Percentiles rank a stretch among this genome's conserved stretches.
Evolutionary conservation across 2,797 vertebrate genomes (phyloP).

Genomic region (Nannoperca obscura): DNA sequence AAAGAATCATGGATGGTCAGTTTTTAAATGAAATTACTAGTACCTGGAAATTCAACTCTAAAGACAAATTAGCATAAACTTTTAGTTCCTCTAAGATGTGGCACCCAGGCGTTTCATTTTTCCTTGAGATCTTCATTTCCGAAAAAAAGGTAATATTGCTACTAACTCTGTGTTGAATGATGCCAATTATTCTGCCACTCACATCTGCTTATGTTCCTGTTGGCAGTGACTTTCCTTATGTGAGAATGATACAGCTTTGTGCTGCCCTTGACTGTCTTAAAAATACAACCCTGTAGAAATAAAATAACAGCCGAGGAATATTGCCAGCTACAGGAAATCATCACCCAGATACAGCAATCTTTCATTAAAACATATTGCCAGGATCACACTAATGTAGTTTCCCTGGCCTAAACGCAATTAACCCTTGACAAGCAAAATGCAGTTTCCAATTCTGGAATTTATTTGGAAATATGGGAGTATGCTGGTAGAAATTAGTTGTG

Average conservation of each 20-base stretch:
- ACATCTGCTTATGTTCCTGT: constrained; percentile 39
- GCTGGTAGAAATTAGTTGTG: neutral
- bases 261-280: constrained; percentile 46
- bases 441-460: neutral
- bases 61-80: constrained; percentile 10
- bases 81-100: neutral
- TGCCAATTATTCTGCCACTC: constrained; percentile 46
- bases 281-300: constrained; percentile 38
- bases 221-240: constrained; percentile 41
- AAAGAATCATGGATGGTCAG: neutral
- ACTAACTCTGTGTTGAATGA: constrained; percentile 21
- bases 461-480: neutral
- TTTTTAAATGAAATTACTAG: neutral
- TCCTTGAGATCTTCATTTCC: neutral
- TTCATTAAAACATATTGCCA: constrained; percentile 51
- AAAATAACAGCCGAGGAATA: constrained; percentile 43
- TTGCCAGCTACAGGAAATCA: constrained; percentile 44
- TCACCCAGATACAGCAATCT: constrained; percentile 28
- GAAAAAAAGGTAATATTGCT: neutral
- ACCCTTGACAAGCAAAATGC: constrained; percentile 20
- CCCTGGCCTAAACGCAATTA: constrained; percentile 28
- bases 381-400: constrained; percentile 22
- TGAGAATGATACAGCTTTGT: constrained; percentile 41
- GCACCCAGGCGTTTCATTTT: neutral
- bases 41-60: constrained; percentile 7